Evolutionary conservation across 2,113 vertebrate species (phyloP).

Genomic region (Ptilonorhynchus violaceus): DNA sequence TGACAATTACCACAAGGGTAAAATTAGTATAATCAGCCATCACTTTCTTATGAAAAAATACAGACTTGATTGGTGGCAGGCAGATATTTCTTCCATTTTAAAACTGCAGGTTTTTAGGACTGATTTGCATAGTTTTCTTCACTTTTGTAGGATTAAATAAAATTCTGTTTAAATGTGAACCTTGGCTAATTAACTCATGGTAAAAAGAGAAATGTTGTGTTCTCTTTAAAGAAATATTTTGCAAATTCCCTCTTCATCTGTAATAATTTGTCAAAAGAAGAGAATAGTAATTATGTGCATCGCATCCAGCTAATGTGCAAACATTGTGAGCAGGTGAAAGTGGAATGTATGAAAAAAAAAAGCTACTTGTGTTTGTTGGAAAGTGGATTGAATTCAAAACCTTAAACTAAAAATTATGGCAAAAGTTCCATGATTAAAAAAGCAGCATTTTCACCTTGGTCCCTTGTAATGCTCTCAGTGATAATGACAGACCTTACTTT

Average conservation of each 20-base stretch:
- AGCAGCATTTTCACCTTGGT: background rate
- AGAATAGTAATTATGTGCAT: background rate
- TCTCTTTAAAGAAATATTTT: slow-evolving; percentile 23
- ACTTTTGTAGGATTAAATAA: slow-evolving; percentile 30
- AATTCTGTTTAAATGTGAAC: slow-evolving; percentile 32
- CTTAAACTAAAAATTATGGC: background rate
- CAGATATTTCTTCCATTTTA: slow-evolving; percentile 31
- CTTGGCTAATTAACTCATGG: slow-evolving; percentile 31
- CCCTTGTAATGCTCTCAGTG: background rate
- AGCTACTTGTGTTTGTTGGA: background rate
- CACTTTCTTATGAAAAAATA: slow-evolving; percentile 52
- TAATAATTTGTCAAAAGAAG: background rate
- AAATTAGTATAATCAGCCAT: slow-evolving; percentile 67
- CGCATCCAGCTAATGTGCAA: background rate
- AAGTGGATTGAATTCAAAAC: background rate
- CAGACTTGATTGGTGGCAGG: slow-evolving; percentile 52
- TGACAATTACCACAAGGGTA: slow-evolving; percentile 62
- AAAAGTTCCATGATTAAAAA: background rate
- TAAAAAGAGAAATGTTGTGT: background rate
- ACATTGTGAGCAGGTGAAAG: background rate
- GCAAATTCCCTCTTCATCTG: background rate
- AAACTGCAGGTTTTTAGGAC: background rate
- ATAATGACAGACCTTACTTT: background rate
- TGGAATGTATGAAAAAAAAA: background rate
- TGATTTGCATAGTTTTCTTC: slow-evolving; percentile 25